phyloP scores from a whole-genome alignment of 2,797 vertebrate genomes.

The Pyrocephalus nanus region DNA sequence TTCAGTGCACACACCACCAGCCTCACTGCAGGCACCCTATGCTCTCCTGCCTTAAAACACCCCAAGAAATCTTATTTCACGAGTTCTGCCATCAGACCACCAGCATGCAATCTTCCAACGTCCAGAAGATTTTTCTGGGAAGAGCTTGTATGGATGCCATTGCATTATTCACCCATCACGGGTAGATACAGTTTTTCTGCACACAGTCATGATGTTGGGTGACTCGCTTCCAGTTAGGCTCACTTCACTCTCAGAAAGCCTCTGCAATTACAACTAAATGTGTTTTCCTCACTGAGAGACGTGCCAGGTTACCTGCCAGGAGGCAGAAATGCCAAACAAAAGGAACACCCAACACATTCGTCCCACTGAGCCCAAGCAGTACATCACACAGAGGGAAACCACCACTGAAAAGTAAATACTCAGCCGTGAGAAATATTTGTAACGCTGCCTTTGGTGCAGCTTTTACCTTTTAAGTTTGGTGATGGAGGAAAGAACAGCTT shows the following conservation, averaged over 20 bases:
- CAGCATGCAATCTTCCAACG: neutral
- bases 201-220: neutral
- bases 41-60: neutral
- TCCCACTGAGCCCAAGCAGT: neutral
- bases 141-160: neutral
- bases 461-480: neutral
- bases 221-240: neutral
- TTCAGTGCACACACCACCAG: neutral
- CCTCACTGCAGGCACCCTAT: rapidly evolving
- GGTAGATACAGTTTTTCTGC: neutral
- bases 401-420: neutral
- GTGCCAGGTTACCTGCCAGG: neutral
- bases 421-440: neutral
- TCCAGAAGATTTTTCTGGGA: neutral
- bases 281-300: neutral
- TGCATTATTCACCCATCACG: neutral
- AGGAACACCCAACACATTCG: neutral
- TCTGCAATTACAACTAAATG: neutral
- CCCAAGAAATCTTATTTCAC: neutral
- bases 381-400: neutral
- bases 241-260: neutral
- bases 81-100: neutral
- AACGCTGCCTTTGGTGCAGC: rapidly evolving
- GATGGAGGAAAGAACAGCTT: neutral
- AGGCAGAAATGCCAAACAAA: neutral